Base-by-base conservation (phyloP, 2,888 invertebrate genomes). In the Ecdyonurus torrentis region DNA sequence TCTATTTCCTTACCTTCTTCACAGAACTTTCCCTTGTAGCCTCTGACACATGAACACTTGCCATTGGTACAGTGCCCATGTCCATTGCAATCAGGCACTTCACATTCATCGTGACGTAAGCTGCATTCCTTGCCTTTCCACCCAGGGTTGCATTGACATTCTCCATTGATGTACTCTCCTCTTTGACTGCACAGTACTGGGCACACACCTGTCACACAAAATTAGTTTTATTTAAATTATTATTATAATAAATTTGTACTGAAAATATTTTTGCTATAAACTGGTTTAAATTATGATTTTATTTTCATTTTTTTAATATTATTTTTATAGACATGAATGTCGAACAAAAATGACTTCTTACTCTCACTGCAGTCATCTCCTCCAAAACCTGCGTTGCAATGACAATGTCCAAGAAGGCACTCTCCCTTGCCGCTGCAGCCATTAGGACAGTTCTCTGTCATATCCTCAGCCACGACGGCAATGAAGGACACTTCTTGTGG, bases 121-220 rank as follows among this genome's bases (percentile, higher is more conserved):
- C 92, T 91, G 75, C 99, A 99, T 75, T 99, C 98, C 71, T 90
- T 90, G 68, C 98, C 98, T 76, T 96, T 98, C 96, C 96, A 99
- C 59, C 96, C 96, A 2, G 92, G 90, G 76, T 96, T 94, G 75
- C 98, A 99, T 71, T 92, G 90, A 74, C 98, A 99, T 75, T 91
- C 89, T 53, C 98, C 97, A 71, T 93, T 91, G 69, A 91, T 90
- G 75, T 97, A 98, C 73, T 95, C 91, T 50, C 99, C 99, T 67
- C 94, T 87, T 72, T 96, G 96, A 72, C 89, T 93, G 78, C 99
- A 99, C 62, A 99, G 78, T 2, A 96, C 92, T 61, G 98, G 98
- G 72, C 98, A 99, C 52, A 95, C 91, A 77, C 87, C 91, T 91
- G 71, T 65, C 55, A 55, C 55, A 20, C 55, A 55, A 50, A 50